These are phyloP conservation scores for Diarsia brunnea DNA, from an alignment of 2,888 invertebrate species.

Conservation along the genomic window DNA sequence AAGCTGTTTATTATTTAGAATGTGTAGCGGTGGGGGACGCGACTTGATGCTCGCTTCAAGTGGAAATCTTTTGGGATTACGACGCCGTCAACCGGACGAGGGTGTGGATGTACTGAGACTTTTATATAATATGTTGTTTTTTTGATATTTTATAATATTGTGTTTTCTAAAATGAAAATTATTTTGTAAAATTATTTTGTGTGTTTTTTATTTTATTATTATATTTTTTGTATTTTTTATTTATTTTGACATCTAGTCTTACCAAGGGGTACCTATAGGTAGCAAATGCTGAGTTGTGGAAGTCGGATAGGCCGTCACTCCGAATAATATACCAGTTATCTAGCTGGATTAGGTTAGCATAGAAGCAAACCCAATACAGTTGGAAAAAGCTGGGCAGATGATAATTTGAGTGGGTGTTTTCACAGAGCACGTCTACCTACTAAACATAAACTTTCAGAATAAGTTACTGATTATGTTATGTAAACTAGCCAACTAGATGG, in stretches of 20 bases:
- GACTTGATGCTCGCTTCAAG: slow-evolving; percentile 90
- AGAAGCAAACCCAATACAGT: neutral
- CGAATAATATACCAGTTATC: neutral
- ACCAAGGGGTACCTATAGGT: neutral
- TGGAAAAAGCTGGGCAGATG: neutral
- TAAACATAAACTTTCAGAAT: neutral
- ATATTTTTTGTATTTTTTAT: no score
- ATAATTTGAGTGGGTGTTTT: neutral
- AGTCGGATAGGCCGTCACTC: neutral
- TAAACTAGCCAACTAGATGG: no score
- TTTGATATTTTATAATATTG: neutral
- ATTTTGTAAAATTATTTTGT: no score
- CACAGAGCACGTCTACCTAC: neutral
- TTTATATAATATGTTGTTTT: neutral
- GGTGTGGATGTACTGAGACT: slow-evolving; percentile 71
- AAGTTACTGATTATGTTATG: no score
- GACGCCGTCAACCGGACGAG: slow-evolving; percentile 83
- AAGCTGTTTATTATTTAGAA: slow-evolving; percentile 91
- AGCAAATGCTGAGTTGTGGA: neutral
- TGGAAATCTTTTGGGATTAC: slow-evolving; percentile 91
- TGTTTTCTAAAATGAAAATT: neutral
- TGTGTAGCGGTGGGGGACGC: slow-evolving; percentile 89
- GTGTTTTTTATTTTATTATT: no score
- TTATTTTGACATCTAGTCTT: no score
- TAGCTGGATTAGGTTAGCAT: neutral